These are phyloP conservation scores for Oxystoma pomonae DNA, from an alignment of 2,888 invertebrate species.

Conservation along the genomic window DNA sequence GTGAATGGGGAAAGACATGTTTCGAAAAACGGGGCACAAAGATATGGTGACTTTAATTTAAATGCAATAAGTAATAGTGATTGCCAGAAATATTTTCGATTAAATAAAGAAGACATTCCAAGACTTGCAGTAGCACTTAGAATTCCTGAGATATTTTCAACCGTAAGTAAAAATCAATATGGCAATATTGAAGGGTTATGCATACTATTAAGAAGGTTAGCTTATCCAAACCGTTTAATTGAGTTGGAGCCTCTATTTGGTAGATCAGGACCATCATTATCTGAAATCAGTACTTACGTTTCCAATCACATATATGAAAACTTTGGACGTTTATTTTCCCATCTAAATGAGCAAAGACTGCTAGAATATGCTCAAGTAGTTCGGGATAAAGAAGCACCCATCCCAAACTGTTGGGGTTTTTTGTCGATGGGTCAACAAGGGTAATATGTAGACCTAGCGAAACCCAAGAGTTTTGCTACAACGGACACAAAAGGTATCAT, in stretches of 20 bases:
- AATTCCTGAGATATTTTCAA: slow-evolving; percentile 9
- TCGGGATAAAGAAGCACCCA: slow-evolving; percentile 12
- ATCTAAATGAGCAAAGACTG: slow-evolving; percentile 12
- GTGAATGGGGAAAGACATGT: neutral
- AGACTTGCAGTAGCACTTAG: slow-evolving; percentile 12
- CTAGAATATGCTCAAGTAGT: slow-evolving; percentile 12
- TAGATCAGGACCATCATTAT: slow-evolving; percentile 9
- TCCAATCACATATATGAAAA: slow-evolving; percentile 7
- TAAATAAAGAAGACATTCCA: slow-evolving; percentile 8
- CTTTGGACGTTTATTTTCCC: too few relatives aligned
- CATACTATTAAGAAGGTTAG: slow-evolving; percentile 18
- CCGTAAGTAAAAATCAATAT: slow-evolving; percentile 5
- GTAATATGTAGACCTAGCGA: slow-evolving; percentile 22
- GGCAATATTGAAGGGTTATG: slow-evolving; percentile 12
- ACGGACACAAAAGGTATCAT: slow-evolving; percentile 23
- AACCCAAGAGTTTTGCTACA: slow-evolving; percentile 11
- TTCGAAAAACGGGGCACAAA: neutral
- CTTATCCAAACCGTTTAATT: slow-evolving; percentile 19
- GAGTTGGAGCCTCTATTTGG: slow-evolving; percentile 17
- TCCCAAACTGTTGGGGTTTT: slow-evolving; percentile 26
- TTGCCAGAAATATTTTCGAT: slow-evolving; percentile 15
- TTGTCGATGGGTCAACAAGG: slow-evolving; percentile 20
- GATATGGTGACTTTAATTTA: slow-evolving; percentile 5
- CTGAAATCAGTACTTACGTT: slow-evolving; percentile 9
- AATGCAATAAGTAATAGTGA: slow-evolving; percentile 7